Conservation (phyloP, 2,113 vertebrate genomes). For the Campylomormyrus tamandua region DNA sequence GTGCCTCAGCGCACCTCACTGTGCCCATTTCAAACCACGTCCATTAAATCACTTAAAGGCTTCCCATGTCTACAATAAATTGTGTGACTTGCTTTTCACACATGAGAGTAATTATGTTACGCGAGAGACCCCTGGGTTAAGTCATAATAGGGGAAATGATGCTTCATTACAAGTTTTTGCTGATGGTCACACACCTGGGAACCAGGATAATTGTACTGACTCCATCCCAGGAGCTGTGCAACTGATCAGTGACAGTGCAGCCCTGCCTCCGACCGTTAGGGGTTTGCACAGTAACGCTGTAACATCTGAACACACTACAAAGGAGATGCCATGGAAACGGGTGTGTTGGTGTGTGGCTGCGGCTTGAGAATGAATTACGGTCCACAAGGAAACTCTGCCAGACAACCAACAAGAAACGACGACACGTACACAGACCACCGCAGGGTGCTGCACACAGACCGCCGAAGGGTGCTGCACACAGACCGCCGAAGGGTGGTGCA, state of each 20-base stretch:
- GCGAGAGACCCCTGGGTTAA: background rate
- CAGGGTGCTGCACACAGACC: background rate
- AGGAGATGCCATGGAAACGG: background rate
- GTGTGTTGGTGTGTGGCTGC: background rate
- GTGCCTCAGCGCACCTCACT: background rate
- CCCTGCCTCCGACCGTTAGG: background rate
- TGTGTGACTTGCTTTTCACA: background rate
- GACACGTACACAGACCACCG: background rate
- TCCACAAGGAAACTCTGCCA: background rate
- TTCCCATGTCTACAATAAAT: background rate
- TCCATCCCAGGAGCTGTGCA: background rate
- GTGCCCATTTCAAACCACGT: background rate
- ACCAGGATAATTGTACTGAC: background rate
- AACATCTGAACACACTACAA: background rate
- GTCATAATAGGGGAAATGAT: background rate
- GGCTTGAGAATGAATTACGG: background rate
- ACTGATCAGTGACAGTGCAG: background rate
- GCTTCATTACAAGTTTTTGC: background rate
- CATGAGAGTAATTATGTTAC: background rate
- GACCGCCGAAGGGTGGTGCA: background rate
- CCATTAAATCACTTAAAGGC: background rate
- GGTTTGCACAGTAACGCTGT: background rate
- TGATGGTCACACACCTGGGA: background rate
- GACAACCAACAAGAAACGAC: background rate
- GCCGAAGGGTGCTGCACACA: background rate